Conservation (phyloP, 2,888 invertebrate genomes). For the Sminthurinus aureus region DNA sequence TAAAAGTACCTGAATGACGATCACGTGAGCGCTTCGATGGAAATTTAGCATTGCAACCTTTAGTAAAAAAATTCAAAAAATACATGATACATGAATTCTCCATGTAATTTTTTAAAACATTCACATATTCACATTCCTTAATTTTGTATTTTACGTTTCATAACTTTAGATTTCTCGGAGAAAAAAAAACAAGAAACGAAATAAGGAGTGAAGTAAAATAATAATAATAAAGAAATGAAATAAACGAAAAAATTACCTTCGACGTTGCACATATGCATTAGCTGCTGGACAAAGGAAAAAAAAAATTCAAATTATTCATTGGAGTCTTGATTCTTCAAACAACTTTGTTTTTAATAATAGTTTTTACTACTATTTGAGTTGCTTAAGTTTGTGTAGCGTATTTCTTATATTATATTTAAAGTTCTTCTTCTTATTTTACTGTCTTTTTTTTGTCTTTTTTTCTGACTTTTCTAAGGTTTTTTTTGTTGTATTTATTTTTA, state of each 20-base stretch:
- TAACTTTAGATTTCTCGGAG: not conserved
- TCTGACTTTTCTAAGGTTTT: too few relatives aligned
- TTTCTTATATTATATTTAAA: too few relatives aligned
- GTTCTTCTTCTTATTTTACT: too few relatives aligned
- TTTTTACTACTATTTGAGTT: too few relatives aligned
- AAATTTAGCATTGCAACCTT: conserved; percentile 78
- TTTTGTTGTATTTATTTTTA: too few relatives aligned
- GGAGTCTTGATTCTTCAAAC: too few relatives aligned
- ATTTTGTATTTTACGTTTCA: not conserved
- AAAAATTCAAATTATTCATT: too few relatives aligned
- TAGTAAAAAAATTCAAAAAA: not conserved
- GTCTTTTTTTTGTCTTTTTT: too few relatives aligned
- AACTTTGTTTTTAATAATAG: too few relatives aligned
- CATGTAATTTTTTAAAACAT: not conserved
- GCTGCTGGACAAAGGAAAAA: conserved; percentile 58
- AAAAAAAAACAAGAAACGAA: too few relatives aligned
- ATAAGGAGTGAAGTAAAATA: not conserved
- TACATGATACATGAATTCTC: not conserved
- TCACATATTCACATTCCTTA: not conserved
- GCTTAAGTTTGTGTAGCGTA: too few relatives aligned
- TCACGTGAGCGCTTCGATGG: conserved; percentile 92
- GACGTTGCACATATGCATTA: conserved; percentile 94
- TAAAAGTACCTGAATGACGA: conserved; percentile 73
- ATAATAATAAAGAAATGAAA: too few relatives aligned
- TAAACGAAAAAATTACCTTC: conserved; percentile 75